Base-by-base conservation (phyloP, 2,113 vertebrate genomes). In the Lepus timidus region DNA sequence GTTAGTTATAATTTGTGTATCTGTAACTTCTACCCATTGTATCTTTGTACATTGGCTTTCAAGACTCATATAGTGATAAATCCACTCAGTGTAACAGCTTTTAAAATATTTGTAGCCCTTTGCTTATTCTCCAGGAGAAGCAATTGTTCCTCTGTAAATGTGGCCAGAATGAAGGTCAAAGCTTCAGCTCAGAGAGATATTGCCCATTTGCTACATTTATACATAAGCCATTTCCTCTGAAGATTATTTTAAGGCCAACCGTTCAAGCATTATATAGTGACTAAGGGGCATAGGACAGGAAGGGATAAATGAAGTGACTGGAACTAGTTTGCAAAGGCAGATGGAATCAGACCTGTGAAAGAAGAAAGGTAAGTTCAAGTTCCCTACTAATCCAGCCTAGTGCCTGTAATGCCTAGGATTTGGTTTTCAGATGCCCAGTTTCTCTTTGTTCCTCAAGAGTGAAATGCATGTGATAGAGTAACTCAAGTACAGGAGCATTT, bases 151-250 rank as follows among this genome's bases (percentile, higher is more conserved):
- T 65, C 16, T n/a, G 22, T 89, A 33, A 27, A 11, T 79, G 64
- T 70, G 44, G 80, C 9, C 67, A 76, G 85, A 65, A 64, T 90
- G 71, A 93, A 87, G 36, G 84, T 91, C 81, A 73, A 95, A 68
- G 67, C 29, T 75, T 90, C 67, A 49, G 68, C 55, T 90, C 22
- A 3, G 33, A 33, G 39, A 88, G 51, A 55, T 33, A 51, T 2
- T 51, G 78, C 31, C 64, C 27, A 4, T 74, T 87, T 81, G 23
- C 85, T 61, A 31, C 39, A 64, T 82, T 84, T 84, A 68, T 75
- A 33, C 14, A 13, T 70, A 52, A 94, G n/a, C 71, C 74, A 64
- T 95, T 85, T 96, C 62, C 62, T 93, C 88, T 79, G 23, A 96
- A 87, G 81, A 76, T 27, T 90, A 62, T 44, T 75, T 80, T 64